phyloP scores from a whole-genome alignment of 1,140 invertebrate genomes.

The Dendrolimus punctatus region DNA sequence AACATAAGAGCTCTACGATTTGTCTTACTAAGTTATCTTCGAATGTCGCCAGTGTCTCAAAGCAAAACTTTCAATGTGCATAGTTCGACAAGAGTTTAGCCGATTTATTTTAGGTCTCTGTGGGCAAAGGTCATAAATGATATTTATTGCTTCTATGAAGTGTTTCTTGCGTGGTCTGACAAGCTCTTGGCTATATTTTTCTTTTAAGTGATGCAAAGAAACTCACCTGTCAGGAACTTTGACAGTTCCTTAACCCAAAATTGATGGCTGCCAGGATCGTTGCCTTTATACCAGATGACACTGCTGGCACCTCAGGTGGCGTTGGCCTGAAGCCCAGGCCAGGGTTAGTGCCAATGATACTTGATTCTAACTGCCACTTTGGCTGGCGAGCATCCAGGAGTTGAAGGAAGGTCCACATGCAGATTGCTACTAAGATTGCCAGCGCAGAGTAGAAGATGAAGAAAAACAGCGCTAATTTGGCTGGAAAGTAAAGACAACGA shows the following conservation, averaged over 20 bases:
- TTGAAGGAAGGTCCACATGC: constrained; percentile 93
- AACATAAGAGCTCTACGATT: background rate
- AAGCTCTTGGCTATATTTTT: background rate
- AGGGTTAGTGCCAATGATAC: constrained; percentile 93
- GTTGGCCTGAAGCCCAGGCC: constrained; percentile 93
- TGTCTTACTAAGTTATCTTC: no score
- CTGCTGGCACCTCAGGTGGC: constrained; percentile 94
- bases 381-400: constrained; percentile 91
- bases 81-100: no score
- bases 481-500: constrained; percentile 61
- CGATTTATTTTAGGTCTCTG: no score
- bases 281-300: constrained; percentile 92
- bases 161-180: no score
- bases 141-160: no score
- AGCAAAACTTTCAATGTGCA: no score
- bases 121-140: no score
- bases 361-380: constrained; percentile 85
- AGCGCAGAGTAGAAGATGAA: constrained; percentile 91
- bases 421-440: constrained; percentile 89
- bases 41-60: no score
- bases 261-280: constrained; percentile 80
- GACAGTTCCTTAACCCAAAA: constrained; percentile 84
- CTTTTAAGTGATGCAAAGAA: background rate
- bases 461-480: constrained; percentile 94
- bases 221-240: constrained; percentile 75